Evolutionary conservation across 2,888 invertebrate genomes (phyloP).

Genomic region (Drosophila limbata): DNA sequence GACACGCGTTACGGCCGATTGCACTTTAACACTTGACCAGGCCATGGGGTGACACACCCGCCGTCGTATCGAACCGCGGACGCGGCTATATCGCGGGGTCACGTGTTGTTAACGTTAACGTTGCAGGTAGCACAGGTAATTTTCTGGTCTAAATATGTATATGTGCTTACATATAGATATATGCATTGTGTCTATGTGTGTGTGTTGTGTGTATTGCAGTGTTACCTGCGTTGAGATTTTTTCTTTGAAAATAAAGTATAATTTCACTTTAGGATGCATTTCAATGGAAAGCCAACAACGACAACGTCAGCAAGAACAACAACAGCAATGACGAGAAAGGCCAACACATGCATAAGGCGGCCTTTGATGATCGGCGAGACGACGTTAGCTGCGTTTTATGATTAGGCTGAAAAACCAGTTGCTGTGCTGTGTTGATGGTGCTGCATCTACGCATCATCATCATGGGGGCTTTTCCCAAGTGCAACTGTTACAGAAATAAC

Average conservation of each 20-base stretch:
- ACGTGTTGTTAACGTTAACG: constrained; percentile 70
- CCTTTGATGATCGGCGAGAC: constrained; percentile 56
- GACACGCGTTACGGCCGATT: constrained; percentile 71
- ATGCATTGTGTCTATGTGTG: neutral
- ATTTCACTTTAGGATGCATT: constrained; percentile 65
- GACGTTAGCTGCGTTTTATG: constrained; percentile 54
- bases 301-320: constrained; percentile 24
- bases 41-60: constrained; percentile 53
- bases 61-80: constrained; percentile 11
- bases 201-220: constrained; percentile 23
- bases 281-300: constrained; percentile 61
- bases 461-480: constrained; percentile 61
- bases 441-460: constrained; percentile 24
- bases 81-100: constrained; percentile 58
- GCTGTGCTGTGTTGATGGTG: constrained; percentile 8
- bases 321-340: constrained; percentile 13
- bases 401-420: constrained; percentile 57
- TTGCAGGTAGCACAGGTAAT: constrained; percentile 67
- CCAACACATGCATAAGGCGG: constrained; percentile 17
- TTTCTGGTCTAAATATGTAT: constrained; percentile 23
- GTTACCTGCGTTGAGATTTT: constrained; percentile 72
- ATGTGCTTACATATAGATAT: neutral
- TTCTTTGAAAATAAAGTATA: constrained; percentile 65
- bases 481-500: constrained; percentile 42
- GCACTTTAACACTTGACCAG: constrained; percentile 79